Evolutionary conservation across 2,888 invertebrate genomes (phyloP).

Genomic region (Deilephila porcellus): DNA sequence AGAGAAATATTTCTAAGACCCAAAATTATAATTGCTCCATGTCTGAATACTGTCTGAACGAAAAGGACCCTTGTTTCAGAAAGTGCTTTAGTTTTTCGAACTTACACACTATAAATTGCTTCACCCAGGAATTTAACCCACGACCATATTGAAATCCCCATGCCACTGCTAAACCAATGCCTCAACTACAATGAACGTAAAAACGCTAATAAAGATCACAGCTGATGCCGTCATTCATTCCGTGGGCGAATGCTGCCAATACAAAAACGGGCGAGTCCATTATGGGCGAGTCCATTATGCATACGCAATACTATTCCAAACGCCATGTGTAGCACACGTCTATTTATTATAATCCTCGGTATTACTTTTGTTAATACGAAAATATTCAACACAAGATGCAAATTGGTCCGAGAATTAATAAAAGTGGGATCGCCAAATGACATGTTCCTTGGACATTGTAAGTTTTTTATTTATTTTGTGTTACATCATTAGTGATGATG

Average conservation of each 20-base stretch:
- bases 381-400: constrained; percentile 69
- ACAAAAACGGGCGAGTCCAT: not conserved
- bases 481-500: constrained; percentile 18
- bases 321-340: constrained; percentile 62
- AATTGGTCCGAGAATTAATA: constrained; percentile 66
- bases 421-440: constrained; percentile 64
- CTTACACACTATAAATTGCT: too few relatives aligned
- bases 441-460: constrained; percentile 71
- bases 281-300: constrained; percentile 3
- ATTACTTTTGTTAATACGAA: constrained; percentile 45
- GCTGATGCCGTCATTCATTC: too few relatives aligned
- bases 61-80: too few relatives aligned
- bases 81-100: too few relatives aligned
- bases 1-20: too few relatives aligned
- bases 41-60: too few relatives aligned
- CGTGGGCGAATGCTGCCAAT: not conserved
- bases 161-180: too few relatives aligned
- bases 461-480: constrained; percentile 47
- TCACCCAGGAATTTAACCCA: too few relatives aligned
- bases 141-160: too few relatives aligned
- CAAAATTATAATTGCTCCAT: too few relatives aligned
- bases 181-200: too few relatives aligned
- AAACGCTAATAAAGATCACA: too few relatives aligned
- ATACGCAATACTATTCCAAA: constrained; percentile 41
- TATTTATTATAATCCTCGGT: constrained; percentile 44